Evolutionary conservation across 64 coral and sea anemone species (phyloP).

Genomic region (Montipora capricornis): DNA sequence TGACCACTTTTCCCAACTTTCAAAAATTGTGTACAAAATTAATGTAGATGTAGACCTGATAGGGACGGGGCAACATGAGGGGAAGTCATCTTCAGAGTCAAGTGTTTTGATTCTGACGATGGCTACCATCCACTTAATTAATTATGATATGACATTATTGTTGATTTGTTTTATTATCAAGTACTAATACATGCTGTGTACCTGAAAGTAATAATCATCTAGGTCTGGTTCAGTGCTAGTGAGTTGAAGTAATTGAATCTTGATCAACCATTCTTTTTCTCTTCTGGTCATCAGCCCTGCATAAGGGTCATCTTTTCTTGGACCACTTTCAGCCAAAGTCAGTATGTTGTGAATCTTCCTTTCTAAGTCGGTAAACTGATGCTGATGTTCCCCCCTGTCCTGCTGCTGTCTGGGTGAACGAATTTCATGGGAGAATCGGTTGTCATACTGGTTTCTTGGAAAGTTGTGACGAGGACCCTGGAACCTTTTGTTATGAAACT

Average conservation of each 20-base stretch:
- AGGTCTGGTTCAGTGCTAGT: conserved; percentile 91
- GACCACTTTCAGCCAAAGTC: conserved; percentile 57
- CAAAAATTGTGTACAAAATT: too few relatives aligned
- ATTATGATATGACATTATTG: too few relatives aligned
- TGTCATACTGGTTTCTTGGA: conserved; percentile 73
- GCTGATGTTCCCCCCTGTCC: conserved; percentile 70
- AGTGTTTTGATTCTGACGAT: too few relatives aligned
- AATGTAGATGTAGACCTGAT: too few relatives aligned
- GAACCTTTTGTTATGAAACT: conserved; percentile 69
- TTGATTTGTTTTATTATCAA: too few relatives aligned
- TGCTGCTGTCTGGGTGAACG: conserved; percentile 49
- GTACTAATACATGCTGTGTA: conserved; percentile 2
- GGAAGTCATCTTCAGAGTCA: too few relatives aligned
- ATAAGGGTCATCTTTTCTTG: conserved; percentile 69
- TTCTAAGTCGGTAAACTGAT: conserved; percentile 80
- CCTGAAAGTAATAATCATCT: conserved; percentile 99
- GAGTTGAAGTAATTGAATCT: conserved; percentile 94
- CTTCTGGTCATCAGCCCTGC: conserved; percentile 91
- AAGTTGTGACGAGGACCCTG: conserved; percentile 34
- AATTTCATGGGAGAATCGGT: conserved; percentile 38
- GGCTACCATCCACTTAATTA: too few relatives aligned
- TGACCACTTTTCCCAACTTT: too few relatives aligned
- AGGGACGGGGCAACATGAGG: too few relatives aligned
- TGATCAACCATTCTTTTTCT: conserved; percentile 99
- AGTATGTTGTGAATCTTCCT: conserved; percentile 88